phyloP scores from a whole-genome alignment of 2,797 vertebrate genomes.

The Sebastolobus altivelis region DNA sequence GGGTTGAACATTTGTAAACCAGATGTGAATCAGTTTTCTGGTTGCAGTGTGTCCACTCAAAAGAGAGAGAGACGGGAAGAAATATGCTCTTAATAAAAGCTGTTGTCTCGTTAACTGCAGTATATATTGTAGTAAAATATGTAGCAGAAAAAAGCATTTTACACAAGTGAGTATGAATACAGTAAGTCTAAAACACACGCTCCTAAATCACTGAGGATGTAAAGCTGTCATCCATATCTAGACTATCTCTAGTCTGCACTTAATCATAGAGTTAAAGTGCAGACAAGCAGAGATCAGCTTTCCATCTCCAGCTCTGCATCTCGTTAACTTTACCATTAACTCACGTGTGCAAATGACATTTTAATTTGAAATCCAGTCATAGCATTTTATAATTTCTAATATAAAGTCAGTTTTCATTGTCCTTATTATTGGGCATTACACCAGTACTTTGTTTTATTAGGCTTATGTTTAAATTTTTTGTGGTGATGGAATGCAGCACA shows the following conservation, averaged over 20 bases:
- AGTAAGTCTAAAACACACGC: conserved; percentile 8
- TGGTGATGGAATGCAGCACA: too few relatives aligned
- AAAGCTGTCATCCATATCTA: conserved; percentile 24
- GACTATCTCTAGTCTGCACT: conserved; percentile 13
- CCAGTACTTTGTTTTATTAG: not conserved
- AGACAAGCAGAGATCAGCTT: conserved; percentile 12
- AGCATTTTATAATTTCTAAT: not conserved
- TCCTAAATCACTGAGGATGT: conserved; percentile 47
- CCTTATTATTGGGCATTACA: not conserved
- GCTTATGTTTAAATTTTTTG: not conserved
- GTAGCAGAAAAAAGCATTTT: not conserved
- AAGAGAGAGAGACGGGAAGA: not conserved
- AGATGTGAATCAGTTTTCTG: conserved; percentile 5
- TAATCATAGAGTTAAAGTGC: conserved; percentile 20
- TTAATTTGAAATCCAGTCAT: not conserved
- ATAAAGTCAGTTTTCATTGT: not conserved
- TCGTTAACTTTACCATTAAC: not conserved
- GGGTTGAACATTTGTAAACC: not conserved
- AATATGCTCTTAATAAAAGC: not conserved
- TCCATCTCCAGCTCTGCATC: not conserved
- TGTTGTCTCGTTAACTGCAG: not conserved
- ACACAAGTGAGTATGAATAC: not conserved
- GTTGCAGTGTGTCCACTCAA: not conserved
- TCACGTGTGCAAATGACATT: not conserved
- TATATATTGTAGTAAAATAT: not conserved